These are phyloP conservation scores for Cremastinae sp. DNA, from an alignment of 2,888 invertebrate species.

Conservation along the genomic window DNA sequence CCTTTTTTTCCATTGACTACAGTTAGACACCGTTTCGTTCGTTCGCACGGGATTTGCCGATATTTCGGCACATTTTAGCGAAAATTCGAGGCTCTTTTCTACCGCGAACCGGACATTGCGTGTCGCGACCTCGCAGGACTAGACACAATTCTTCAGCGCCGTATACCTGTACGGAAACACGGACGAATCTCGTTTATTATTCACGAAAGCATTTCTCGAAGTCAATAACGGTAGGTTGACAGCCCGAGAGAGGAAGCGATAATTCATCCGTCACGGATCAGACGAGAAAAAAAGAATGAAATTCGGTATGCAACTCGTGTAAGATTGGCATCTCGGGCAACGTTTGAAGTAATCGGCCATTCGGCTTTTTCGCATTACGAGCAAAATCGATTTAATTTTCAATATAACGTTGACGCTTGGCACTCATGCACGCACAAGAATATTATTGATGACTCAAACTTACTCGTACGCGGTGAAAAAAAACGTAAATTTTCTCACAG, in stretches of 20 bases:
- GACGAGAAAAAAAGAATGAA: neutral
- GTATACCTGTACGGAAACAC: neutral
- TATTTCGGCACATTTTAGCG: too few relatives aligned
- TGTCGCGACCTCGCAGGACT: too few relatives aligned
- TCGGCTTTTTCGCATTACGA: neutral
- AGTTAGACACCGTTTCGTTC: too few relatives aligned
- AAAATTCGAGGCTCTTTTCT: too few relatives aligned
- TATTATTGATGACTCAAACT: constrained; percentile 43
- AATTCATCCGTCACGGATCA: neutral
- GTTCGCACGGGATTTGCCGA: too few relatives aligned
- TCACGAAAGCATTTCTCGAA: neutral
- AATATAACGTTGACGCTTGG: constrained; percentile 5
- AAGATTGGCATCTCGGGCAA: too few relatives aligned
- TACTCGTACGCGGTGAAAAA: constrained; percentile 50
- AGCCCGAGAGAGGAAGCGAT: neutral
- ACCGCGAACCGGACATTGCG: too few relatives aligned
- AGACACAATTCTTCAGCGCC: neutral
- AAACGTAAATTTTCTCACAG: constrained; percentile 31
- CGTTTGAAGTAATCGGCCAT: too few relatives aligned
- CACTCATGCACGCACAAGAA: neutral
- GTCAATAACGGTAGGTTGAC: neutral
- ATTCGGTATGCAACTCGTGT: neutral
- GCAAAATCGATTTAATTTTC: neutral
- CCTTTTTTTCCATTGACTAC: too few relatives aligned
- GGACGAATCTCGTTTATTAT: neutral